Evolutionary conservation across 2,888 invertebrate species (phyloP).

Genomic region (Shargacucullia verbasci): DNA sequence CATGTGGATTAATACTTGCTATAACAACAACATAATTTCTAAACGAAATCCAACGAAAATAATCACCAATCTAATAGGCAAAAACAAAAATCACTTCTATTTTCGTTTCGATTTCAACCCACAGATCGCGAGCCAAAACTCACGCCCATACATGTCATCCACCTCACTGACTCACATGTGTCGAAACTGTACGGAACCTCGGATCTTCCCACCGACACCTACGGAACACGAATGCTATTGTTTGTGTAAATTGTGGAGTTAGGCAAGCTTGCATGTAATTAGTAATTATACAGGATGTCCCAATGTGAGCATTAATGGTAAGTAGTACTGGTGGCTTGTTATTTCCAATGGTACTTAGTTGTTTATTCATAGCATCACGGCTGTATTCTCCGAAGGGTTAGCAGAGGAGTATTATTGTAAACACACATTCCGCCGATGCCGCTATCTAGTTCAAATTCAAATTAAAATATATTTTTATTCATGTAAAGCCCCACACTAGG

Average conservation of each 20-base stretch:
- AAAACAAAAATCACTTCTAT: constrained; percentile 18
- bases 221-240: constrained; percentile 53
- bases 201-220: constrained; percentile 49
- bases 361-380: no score
- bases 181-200: constrained; percentile 44
- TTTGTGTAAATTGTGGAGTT: constrained; percentile 41
- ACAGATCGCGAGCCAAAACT: constrained; percentile 1
- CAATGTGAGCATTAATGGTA: constrained; percentile 17
- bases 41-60: constrained; percentile 1
- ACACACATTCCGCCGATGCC: no score
- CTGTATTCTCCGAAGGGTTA: no score
- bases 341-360: neutral
- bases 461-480: no score
- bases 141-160: constrained; percentile 28
- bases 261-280: constrained; percentile 30
- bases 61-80: constrained; percentile 2
- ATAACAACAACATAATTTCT: constrained; percentile 11
- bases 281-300: constrained; percentile 23
- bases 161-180: constrained; percentile 28
- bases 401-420: no score
- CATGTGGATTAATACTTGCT: no score
- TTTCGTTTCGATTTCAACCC: constrained; percentile 22
- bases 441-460: no score
- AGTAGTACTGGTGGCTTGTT: neutral
- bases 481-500: no score